These are phyloP conservation scores for Drosophila paramelanica DNA, from an alignment of 2,888 invertebrate genomes.

Conservation along the genomic window DNA sequence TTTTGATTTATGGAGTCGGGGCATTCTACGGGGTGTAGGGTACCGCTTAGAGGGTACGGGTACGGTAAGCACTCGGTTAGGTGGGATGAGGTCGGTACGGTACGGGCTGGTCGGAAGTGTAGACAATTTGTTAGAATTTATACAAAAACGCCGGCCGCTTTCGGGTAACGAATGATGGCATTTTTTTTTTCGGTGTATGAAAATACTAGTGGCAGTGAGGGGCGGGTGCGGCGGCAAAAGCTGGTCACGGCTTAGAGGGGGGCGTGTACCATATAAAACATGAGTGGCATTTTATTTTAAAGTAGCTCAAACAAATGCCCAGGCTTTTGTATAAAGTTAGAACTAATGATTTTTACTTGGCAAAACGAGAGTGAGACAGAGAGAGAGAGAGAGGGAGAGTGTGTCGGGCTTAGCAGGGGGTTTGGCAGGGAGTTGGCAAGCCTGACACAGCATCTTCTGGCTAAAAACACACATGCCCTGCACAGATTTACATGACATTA, in stretches of 20 bases:
- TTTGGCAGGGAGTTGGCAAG: conserved; percentile 9
- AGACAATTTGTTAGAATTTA: conserved; percentile 81
- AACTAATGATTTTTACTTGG: conserved; percentile 78
- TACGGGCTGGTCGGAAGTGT: conserved; percentile 69
- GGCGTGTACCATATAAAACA: conserved; percentile 61
- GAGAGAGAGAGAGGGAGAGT: not conserved
- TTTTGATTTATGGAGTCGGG: conserved; percentile 65
- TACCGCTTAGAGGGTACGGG: not conserved
- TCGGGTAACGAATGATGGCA: conserved; percentile 54
- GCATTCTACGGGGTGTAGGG: not conserved
- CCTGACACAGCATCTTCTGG: conserved; percentile 12
- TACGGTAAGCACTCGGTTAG: conserved; percentile 3
- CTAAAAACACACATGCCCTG: conserved; percentile 36
- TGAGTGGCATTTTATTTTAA: conserved; percentile 78
- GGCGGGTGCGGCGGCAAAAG: not conserved
- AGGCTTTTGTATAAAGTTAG: conserved; percentile 72
- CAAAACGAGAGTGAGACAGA: conserved; percentile 21
- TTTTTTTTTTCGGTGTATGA: conserved; percentile 12
- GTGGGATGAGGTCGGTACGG: conserved; percentile 16
- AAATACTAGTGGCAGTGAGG: not conserved
- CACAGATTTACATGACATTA: conserved; percentile 80
- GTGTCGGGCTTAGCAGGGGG: not conserved
- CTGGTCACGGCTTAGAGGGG: not conserved
- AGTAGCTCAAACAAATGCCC: conserved; percentile 76
- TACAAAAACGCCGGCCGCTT: conserved; percentile 71